Conservation (phyloP, 2,888 invertebrate genomes). For the Lithosia quadra region DNA sequence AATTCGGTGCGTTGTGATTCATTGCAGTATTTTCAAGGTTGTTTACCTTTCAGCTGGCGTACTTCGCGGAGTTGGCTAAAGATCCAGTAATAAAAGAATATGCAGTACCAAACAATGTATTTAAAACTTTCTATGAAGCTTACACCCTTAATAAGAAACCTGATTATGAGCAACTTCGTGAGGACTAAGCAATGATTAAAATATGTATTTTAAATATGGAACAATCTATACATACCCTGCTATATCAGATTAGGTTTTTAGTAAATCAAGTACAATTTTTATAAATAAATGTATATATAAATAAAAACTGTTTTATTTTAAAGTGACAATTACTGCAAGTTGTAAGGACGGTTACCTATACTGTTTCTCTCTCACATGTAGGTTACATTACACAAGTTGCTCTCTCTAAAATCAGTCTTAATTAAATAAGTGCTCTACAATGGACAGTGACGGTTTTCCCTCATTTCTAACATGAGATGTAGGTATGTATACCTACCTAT, state of each 20-base stretch:
- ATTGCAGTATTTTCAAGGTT: neutral
- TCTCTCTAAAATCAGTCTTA: no score
- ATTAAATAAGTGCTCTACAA: no score
- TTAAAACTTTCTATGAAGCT: conserved; percentile 83
- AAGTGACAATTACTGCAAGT: neutral
- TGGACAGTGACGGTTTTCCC: no score
- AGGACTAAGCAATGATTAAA: conserved; percentile 23
- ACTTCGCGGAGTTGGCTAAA: conserved; percentile 82
- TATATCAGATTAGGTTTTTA: neutral
- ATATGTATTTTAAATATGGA: neutral
- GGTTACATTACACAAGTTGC: neutral
- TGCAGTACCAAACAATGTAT: conserved; percentile 85
- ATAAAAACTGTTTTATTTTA: neutral
- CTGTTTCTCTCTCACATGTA: neutral
- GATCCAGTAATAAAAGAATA: conserved; percentile 88
- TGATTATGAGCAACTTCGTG: conserved; percentile 64
- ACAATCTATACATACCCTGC: neutral
- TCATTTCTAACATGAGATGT: no score
- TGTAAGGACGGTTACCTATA: no score
- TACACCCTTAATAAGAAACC: conserved; percentile 57
- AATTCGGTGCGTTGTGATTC: neutral
- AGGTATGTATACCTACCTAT: no score
- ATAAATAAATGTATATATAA: neutral
- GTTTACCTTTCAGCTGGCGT: conserved; percentile 14
- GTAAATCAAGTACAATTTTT: conserved; percentile 3